Evolutionary conservation across 2,888 invertebrate genomes (phyloP), one percentile per base, ranked within the genome.

Genomic region (Microctonus aethiopoides): DNA sequence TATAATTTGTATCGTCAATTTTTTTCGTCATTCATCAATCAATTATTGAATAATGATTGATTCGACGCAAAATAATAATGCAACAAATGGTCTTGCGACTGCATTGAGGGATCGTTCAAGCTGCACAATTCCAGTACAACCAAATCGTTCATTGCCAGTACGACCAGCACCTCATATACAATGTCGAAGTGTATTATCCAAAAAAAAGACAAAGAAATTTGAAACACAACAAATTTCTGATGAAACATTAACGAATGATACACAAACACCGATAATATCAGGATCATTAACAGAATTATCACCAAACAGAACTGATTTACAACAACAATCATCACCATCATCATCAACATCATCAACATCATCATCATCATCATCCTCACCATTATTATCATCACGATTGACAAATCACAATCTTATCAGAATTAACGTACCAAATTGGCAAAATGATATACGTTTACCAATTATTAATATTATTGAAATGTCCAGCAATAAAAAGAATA

Each of bases 101-200:
- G 80, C 82, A 10, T 54, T 82, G 16, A 77, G 78, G 39, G 83
- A 83, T 67, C 78, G 81, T 24, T 74, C 79, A 39, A 65, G 81
- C 13, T 81, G 78, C 73, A 72, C 74, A 16, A 82, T 84, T 34
- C 82, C 85, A 6, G 72, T 79, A 22, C 84, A 85, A 66, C 84
- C 84, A 20, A 85, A 85, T 76, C 82, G 78, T 22, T 81, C 81
- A 9, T 72, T 85, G 32, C 85, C 85, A 1, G 76, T 85, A 9
- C 78, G 78, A n/a, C 85, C 85, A 13, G 80, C 80, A 11, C 85
- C 84, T 0, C 79, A 73, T 36, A 74, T 66, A 1, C 78, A 74
- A 24, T 73, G 59, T 6, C 68, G 75, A 66, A 56, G 39, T 22
- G 2, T 63, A 26, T 16, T 32, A 20, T 52, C 62, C 0, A 61